Percentiles rank a stretch among this genome's conserved stretches.
These are phyloP conservation scores for Florisuga fusca DNA, from an alignment of 2,797 vertebrate species.

Conservation along the genomic window DNA sequence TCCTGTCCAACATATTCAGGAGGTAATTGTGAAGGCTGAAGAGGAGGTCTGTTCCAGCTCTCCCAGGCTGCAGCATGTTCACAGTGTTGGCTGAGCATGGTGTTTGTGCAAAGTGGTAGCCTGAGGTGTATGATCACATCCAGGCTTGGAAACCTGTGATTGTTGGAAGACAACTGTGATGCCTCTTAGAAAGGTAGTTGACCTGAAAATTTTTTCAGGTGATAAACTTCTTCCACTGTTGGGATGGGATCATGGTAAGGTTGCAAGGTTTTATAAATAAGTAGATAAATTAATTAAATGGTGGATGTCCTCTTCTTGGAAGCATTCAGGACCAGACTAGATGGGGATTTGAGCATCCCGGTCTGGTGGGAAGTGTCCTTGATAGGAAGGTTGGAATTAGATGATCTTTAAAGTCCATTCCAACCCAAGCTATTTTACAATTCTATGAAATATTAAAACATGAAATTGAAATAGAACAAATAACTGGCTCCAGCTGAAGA, in stretches of 20 bases:
- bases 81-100: accelerated
- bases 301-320: too few relatives aligned
- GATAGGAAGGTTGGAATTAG: too few relatives aligned
- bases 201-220: background rate
- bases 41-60: background rate
- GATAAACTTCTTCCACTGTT: background rate
- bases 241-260: background rate
- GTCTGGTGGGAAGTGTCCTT: too few relatives aligned
- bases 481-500: background rate
- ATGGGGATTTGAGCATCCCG: too few relatives aligned
- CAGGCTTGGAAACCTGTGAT: background rate
- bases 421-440: too few relatives aligned
- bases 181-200: background rate
- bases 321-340: too few relatives aligned
- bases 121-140: background rate
- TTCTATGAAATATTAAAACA: background rate
- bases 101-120: accelerated
- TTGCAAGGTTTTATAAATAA: background rate
- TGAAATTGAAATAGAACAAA: background rate
- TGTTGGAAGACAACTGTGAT: background rate
- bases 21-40: background rate
- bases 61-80: background rate
- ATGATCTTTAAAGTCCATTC: too few relatives aligned
- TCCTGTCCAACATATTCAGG: background rate
- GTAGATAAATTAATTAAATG: background rate